Evolutionary conservation across 2,888 invertebrate species (phyloP), one percentile per base, ranked within the genome.

Genomic region (Nomada hirtipes): DNA sequence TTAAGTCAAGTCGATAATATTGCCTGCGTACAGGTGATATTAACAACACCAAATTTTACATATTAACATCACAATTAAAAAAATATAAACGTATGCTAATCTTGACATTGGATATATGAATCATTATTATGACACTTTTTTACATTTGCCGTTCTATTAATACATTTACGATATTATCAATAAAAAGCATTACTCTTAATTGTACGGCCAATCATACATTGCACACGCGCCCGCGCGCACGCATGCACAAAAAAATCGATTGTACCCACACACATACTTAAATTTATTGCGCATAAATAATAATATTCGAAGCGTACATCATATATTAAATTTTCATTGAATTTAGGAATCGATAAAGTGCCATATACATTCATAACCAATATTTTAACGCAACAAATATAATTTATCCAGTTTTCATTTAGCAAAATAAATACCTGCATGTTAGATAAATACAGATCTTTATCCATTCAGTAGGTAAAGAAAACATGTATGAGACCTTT

Each of bases 51-150:
- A 76, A 36, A 71, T 13, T 77, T 77, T 79, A 53, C 70, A 69
- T 67, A 75, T 59, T 61, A 75, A 70, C 13, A 57, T 79, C 60
- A 29, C 61, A 76, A 79, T 86, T 76, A 55, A 84, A 71, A 76
- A 65, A 65, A 86, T 84, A 59, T 55, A 81, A 83, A 81, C 64
- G 23, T 68, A 76, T 65, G 10, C 42, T 77, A 61, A 84, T 76
- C 18, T 64, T 23, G 15, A 63, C 71, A 71, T 64, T 60, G 60
- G 53, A 76, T 20, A 29, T 67, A 68, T 29, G 67, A 65, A 64
- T 68, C 57, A 72, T 67, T 67, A 26, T 55, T 55, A 59, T 42
- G 52, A 79, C 67, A 69, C 57, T 53, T 72, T 47, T 50, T 75
- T 36, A 26, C 55, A 55, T 72, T 61, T 64, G 11, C 59, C 60